A percentile compares a stretch with the other conserved stretches of the same genome.
Evolutionary conservation across 2,113 vertebrate genomes (phyloP).

Genomic region (Nematolebias whitei): DNA sequence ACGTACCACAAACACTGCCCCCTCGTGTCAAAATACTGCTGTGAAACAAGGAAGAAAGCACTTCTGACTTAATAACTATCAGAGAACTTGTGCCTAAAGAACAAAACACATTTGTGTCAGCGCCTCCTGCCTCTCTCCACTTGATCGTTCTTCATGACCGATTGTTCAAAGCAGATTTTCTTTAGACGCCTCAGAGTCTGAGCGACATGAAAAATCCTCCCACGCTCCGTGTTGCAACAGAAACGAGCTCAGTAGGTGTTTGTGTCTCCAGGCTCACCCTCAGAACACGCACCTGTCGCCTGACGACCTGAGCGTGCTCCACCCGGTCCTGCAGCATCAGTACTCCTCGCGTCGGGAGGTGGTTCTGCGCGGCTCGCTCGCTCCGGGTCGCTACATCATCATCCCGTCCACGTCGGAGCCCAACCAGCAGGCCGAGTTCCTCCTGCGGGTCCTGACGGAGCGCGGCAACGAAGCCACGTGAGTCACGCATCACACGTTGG

Average conservation of each 20-base stretch:
- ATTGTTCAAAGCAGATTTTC: too few relatives aligned
- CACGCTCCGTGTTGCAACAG: too few relatives aligned
- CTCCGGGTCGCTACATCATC: slow-evolving; percentile 78
- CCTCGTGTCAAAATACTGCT: too few relatives aligned
- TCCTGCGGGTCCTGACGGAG: slow-evolving; percentile 78
- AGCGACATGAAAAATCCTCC: too few relatives aligned
- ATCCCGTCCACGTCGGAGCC: slow-evolving; percentile 62
- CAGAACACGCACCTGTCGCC: slow-evolving; percentile 44
- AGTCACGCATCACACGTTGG: slow-evolving; percentile 22
- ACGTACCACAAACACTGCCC: too few relatives aligned
- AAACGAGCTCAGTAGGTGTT: not conserved
- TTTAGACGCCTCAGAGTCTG: too few relatives aligned
- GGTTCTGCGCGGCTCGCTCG: slow-evolving; percentile 66
- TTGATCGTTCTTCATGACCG: too few relatives aligned
- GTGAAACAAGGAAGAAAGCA: too few relatives aligned
- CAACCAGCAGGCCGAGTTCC: slow-evolving; percentile 74
- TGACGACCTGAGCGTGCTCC: slow-evolving; percentile 31
- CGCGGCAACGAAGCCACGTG: slow-evolving; percentile 68
- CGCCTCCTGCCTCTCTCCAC: too few relatives aligned
- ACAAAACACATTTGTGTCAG: too few relatives aligned
- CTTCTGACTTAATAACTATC: too few relatives aligned
- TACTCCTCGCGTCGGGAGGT: slow-evolving; percentile 67
- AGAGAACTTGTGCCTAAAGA: too few relatives aligned
- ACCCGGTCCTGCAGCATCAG: slow-evolving; percentile 35
- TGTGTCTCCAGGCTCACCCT: slow-evolving; percentile 55